Evolutionary conservation across 2,888 invertebrate species (phyloP), one percentile per base, ranked within the genome.

Genomic region (Thymelicus acteon): DNA sequence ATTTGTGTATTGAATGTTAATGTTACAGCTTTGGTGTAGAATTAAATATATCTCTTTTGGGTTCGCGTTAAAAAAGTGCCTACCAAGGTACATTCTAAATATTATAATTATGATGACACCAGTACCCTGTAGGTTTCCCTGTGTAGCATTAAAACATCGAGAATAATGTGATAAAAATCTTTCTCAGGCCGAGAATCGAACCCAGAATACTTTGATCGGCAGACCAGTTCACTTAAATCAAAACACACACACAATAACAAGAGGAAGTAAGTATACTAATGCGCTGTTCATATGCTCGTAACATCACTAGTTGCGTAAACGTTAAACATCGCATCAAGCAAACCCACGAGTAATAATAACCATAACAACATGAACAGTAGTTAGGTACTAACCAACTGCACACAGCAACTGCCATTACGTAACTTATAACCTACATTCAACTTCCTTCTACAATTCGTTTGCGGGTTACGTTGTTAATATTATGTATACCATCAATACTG

Each of bases 401-500:
- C 64, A 60, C 70, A 37, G 60, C 64, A 70, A 70, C 60, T 49
- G 52, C 15, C 44, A 10, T 70, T 70, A 49, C 70, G 64, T 60
- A 70, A 70, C 60, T 49, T 15, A 70, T 60, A 70, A 58, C 70
- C 70, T 40, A 60, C 60, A 70, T 64, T 64, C 24, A 31, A 52
- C 64, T 64, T 70, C 70, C 64, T 65, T 13, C 52, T 60, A 60
- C 40, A 40, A 64, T 64, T 44, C 15, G 60, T 65, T 65, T 44
- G 70, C 65, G 60, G 60, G 65, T 60, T 67, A 67, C 60, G 52
- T 60, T 44, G 40, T 40, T 64, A 71, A 60, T 52, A 40, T n/a
- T n/a, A n/a, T n/a, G n/a, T 31, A 54, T 54, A 65, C 70, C 52
- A 61, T 67, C 67, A 67, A 71, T 37, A 71, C 64, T 71, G 65